phyloP scores from a whole-genome alignment of 2,888 invertebrate genomes.

The Bellardia pandia region DNA sequence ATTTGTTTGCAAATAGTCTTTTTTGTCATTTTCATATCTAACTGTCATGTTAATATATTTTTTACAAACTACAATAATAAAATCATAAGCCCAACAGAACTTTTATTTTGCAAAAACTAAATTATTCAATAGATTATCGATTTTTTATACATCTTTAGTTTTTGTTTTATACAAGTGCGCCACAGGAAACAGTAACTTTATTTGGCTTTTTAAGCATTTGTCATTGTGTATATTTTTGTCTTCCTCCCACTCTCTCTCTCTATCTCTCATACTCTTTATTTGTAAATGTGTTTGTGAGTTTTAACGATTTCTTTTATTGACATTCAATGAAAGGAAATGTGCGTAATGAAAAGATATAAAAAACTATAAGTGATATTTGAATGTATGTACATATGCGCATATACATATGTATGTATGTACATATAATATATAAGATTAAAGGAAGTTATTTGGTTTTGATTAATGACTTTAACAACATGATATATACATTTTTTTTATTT shows the following conservation, averaged over 20 bases:
- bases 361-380: constrained; percentile 45
- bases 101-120: constrained; percentile 31
- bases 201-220: constrained; percentile 58
- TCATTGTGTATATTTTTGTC: constrained; percentile 22
- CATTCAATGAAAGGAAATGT: constrained; percentile 4
- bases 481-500: background rate
- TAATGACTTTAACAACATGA: constrained; percentile 30
- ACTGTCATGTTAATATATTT: constrained; percentile 43
- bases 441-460: constrained; percentile 39
- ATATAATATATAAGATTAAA: background rate
- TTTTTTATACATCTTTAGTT: constrained; percentile 35
- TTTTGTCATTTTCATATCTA: constrained; percentile 12
- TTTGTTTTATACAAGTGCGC: background rate
- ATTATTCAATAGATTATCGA: constrained; percentile 61
- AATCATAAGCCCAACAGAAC: constrained; percentile 32
- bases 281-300: constrained; percentile 6
- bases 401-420: background rate
- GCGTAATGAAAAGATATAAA: constrained; percentile 3
- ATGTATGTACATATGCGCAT: too few relatives aligned
- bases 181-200: constrained; percentile 16
- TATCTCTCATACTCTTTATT: background rate
- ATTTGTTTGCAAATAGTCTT: constrained; percentile 6
- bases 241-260: too few relatives aligned
- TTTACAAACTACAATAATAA: constrained; percentile 35
- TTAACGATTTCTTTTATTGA: constrained; percentile 41